phyloP scores from a whole-genome alignment of 2,113 vertebrate species.

The Guaruba guarouba region DNA sequence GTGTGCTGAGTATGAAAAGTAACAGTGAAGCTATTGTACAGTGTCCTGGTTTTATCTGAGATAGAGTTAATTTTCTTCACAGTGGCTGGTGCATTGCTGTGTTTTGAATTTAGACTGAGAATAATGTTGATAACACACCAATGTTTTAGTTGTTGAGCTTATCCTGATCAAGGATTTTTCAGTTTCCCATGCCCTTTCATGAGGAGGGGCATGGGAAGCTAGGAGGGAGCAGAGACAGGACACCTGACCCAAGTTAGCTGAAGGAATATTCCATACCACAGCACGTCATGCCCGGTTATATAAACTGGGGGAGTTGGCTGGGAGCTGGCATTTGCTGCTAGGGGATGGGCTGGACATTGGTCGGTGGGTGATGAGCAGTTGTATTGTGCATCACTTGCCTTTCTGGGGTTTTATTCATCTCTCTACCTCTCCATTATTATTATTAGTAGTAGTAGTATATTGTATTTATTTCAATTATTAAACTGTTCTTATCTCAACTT shows the following conservation, averaged over 20 bases:
- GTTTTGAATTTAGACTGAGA: background rate
- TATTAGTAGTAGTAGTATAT: background rate
- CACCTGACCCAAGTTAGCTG: background rate
- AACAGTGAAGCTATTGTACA: background rate
- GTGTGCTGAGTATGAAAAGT: constrained; percentile 29
- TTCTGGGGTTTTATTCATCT: background rate
- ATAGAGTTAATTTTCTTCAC: background rate
- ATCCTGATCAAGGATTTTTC: background rate
- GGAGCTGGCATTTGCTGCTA: background rate
- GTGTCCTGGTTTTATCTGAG: background rate
- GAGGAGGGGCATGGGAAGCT: background rate
- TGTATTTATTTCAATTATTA: background rate
- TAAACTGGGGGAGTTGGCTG: background rate
- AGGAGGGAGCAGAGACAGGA: background rate
- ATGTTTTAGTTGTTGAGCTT: background rate
- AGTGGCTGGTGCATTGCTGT: background rate
- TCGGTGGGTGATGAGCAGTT: background rate
- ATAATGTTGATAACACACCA: background rate
- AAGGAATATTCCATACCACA: background rate
- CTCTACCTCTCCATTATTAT: background rate
- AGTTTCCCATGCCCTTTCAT: background rate
- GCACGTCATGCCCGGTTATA: background rate
- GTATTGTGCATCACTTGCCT: background rate
- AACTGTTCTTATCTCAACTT: background rate
- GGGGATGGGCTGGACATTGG: background rate